Evolutionary conservation across 1,140 invertebrate species (phyloP), one percentile per base, ranked within the genome.

Genomic region (Drosophila subobscura): DNA sequence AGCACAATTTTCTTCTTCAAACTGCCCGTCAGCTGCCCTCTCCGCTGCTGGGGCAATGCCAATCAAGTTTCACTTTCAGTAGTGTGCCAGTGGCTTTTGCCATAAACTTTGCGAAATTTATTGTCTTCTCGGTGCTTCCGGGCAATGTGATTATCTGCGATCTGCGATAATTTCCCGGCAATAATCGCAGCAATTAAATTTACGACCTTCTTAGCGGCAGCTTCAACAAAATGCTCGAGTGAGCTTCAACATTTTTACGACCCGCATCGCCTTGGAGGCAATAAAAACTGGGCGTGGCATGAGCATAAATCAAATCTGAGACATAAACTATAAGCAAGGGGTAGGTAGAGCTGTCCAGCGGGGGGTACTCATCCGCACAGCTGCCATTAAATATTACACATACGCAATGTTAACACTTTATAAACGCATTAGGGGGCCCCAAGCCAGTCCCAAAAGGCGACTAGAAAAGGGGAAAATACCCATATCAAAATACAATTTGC

Each of bases 341-440:
- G 10, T 10, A n/a, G 41, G 41, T 41, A 25, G 25, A 33, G n/a
- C 16, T 20, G 16, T 20, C 1, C 16, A 20, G 23, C 12, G 5
- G 5, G 23, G 20, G 46, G n/a, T 10, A 49, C 50, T 7, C 53
- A 67, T 27, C 57, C 40, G 63, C 61, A 65, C 57, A 81, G 74
- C 60, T 79, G 80, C 72, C 46, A 73, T 79, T 85, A 85, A 86
- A 80, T 81, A 76, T 86, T 75, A 67, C 78, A 71, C 66, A 88
- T 78, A 86, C 83, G 71, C 65, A 68, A 63, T 76, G 83, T 86
- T 88, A 88, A 73, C 83, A 88, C 78, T 88, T 86, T 83, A 88
- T 88, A 88, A 88, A 76, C 71, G 64, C 83, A 86, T 88, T 88
- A 85, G 75, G 60, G 54, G 2, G 33, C 33, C 54, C 20, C 41